Evolutionary conservation across 2,888 invertebrate genomes (phyloP).

Genomic region (Cephus rjabovi): DNA sequence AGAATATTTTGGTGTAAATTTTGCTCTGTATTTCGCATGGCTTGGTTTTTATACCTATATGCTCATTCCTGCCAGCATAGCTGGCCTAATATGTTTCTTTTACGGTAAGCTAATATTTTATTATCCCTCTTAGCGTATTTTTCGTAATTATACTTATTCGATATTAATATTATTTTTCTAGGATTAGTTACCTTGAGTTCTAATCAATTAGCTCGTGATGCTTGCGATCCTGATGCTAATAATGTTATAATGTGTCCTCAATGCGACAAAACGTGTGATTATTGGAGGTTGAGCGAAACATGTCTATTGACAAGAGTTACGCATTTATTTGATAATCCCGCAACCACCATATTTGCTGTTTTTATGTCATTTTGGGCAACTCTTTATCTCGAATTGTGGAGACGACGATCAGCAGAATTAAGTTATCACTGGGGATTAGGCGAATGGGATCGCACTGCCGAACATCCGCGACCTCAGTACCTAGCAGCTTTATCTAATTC

Average conservation of each 20-base stretch:
- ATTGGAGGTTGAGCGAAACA: constrained; percentile 78
- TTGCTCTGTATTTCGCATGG: constrained; percentile 87
- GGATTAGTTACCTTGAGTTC: constrained; percentile 43
- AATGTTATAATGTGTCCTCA: constrained; percentile 82
- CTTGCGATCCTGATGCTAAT: constrained; percentile 45
- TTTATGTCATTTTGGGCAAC: constrained; percentile 88
- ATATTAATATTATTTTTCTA: constrained; percentile 16
- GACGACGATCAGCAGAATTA: constrained; percentile 80
- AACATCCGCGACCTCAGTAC: constrained; percentile 84
- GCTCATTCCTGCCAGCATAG: constrained; percentile 79
- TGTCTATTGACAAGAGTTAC: constrained; percentile 80
- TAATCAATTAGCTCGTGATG: constrained; percentile 40
- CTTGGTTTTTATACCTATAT: constrained; percentile 87
- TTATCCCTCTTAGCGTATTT: not conserved
- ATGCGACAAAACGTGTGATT: constrained; percentile 81
- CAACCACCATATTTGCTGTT: constrained; percentile 81
- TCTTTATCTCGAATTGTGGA: constrained; percentile 86
- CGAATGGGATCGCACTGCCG: constrained; percentile 78
- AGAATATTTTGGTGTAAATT: constrained; percentile 82
- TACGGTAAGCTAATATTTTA: constrained; percentile 68
- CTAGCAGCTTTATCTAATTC: constrained; percentile 78
- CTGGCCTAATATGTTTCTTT: constrained; percentile 76
- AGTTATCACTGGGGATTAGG: constrained; percentile 87
- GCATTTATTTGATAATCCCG: constrained; percentile 86
- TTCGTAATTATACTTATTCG: too few species aligned